Evolutionary conservation across 2,113 vertebrate genomes (phyloP), one percentile per base, ranked within the genome.

Genomic region (Neotoma lepida): DNA sequence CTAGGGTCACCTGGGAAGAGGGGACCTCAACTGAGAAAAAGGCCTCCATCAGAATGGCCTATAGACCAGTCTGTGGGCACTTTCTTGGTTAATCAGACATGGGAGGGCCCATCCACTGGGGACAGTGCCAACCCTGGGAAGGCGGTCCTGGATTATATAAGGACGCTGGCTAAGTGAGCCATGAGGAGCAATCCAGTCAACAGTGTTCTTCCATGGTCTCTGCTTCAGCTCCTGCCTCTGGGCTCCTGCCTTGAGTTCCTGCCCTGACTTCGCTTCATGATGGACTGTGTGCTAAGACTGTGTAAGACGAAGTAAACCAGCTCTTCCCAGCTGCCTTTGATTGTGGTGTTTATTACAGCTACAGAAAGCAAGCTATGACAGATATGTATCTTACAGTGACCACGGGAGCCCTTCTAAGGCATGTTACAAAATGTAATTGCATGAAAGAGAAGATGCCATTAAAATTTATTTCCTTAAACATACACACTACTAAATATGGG

Each of bases 391-490:
- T 41, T 30, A 56, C 35, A 54, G 54, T 22, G 70, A 56, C 26
- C 82, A 20, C 41, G 30, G 73, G 54, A 85, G 33, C 49, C 33
- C 51, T 44, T 44, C 66, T 30, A 56, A 63, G 44, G 39, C 70
- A 84, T 22, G 44, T 14, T 30, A 20, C 63, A 41, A 39, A 73
- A 82, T n/a, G 30, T 2, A 71, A 49, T 89, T 95, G 93, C 78
- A 9, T 74, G 51, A 85, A 73, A 56, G 13, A 74, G 35, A 86
- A 92, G 86, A 70, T 80, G n/a, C 9, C 26, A 84, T 41, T 74
- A 92, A 95, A 91, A 96, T 61, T 3, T 58, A 58, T 61, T 80
- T 95, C 87, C 64, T 86, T 58, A 24, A 78, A 92, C 70, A 64
- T 24, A 63, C 24, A 80, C 17, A 28, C 44, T 70, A 44, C 76